Evolutionary conservation across 2,113 vertebrate species (phyloP).

Genomic region (Piprites chloris): DNA sequence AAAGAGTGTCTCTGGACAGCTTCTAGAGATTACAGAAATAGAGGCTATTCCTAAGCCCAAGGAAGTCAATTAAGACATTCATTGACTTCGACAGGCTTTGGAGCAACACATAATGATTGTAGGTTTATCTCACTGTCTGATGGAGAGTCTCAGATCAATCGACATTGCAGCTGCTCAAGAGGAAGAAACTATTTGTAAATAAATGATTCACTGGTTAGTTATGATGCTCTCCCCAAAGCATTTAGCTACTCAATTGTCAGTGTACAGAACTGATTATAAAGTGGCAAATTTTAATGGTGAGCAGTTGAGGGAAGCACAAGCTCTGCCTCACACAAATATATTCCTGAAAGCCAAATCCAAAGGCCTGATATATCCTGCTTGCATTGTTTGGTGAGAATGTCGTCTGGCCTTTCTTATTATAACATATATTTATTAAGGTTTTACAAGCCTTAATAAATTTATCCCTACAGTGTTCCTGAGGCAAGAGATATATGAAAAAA

Average conservation of each 20-base stretch:
- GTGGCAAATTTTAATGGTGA: not conserved
- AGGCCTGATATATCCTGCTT: not conserved
- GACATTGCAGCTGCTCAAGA: not conserved
- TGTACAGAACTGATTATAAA: not conserved
- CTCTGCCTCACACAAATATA: not conserved
- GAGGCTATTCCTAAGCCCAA: not conserved
- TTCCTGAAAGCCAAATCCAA: not conserved
- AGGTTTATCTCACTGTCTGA: not conserved
- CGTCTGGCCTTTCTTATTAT: not conserved
- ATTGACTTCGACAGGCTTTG: not conserved
- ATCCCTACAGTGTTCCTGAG: not conserved
- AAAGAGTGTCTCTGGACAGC: not conserved
- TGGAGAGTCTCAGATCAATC: conserved; percentile 12
- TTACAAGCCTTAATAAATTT: not conserved
- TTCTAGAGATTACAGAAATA: not conserved
- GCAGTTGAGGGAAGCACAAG: not conserved
- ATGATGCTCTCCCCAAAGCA: not conserved
- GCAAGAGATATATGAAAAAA: not conserved
- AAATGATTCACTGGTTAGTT: not conserved
- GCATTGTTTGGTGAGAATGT: not conserved
- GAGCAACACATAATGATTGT: not conserved
- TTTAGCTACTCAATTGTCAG: not conserved
- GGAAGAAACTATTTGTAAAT: conserved; percentile 1
- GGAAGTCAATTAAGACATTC: not conserved
- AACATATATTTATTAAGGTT: not conserved